Percentiles rank a stretch among this genome's conserved stretches.
Evolutionary conservation across 2,797 vertebrate species (phyloP).

Genomic region (Labeo calbasu): DNA sequence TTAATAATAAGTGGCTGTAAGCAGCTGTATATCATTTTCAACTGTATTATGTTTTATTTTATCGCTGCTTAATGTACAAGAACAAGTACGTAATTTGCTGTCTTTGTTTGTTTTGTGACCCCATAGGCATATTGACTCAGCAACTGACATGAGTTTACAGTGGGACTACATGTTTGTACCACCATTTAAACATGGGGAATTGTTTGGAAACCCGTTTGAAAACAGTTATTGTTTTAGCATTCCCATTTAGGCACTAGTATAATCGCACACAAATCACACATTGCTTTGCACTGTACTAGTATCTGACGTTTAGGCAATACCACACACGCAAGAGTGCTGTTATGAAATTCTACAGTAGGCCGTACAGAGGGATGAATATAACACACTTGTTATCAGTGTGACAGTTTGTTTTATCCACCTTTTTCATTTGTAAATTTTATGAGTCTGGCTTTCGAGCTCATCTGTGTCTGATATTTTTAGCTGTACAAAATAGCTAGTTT

Average conservation of each 20-base stretch:
- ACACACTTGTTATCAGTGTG: too few species aligned
- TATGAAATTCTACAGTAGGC: too few species aligned
- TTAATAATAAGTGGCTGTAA: neutral
- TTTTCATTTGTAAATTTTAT: too few species aligned
- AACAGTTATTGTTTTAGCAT: neutral
- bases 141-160: neutral
- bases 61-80: neutral
- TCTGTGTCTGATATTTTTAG: too few species aligned
- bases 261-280: neutral
- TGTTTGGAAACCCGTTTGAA: neutral
- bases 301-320: too few species aligned
- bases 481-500: too few species aligned
- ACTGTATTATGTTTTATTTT: neutral
- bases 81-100: neutral
- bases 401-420: too few species aligned
- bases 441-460: too few species aligned
- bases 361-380: too few species aligned
- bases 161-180: neutral
- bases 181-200: neutral
- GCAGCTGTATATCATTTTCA: neutral
- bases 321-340: too few species aligned
- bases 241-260: neutral
- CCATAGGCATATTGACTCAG: neutral
- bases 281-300: too few species aligned
- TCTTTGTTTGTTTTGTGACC: neutral